phyloP scores from a whole-genome alignment of 2,113 vertebrate species.

The Mormyrus lacerda region DNA sequence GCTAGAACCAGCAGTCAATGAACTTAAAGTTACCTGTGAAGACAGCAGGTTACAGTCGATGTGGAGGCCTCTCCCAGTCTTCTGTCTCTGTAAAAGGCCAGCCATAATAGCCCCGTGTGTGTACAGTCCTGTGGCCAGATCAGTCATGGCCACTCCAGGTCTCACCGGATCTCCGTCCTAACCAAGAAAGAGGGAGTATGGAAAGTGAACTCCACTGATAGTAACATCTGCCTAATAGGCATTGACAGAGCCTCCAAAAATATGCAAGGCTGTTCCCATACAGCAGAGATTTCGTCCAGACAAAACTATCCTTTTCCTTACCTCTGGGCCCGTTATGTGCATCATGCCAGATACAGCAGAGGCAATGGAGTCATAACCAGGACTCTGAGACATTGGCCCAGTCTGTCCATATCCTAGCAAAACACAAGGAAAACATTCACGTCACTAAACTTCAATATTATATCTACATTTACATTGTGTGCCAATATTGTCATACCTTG shows the following conservation, averaged over 20 bases:
- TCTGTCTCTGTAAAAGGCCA: constrained; percentile 74
- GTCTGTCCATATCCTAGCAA: constrained; percentile 85
- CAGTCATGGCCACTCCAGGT: constrained; percentile 90
- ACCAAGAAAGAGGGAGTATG: constrained; percentile 16
- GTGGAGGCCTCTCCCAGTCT: constrained; percentile 72
- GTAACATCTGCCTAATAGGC: neutral
- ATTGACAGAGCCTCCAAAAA: neutral
- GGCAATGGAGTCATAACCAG: constrained; percentile 84
- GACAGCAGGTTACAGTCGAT: constrained; percentile 92
- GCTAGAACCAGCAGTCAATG: neutral
- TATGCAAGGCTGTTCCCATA: neutral
- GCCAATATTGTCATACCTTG: neutral
- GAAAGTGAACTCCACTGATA: neutral
- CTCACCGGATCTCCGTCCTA: constrained; percentile 84
- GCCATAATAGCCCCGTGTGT: constrained; percentile 83
- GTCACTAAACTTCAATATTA: neutral
- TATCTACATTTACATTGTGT: neutral
- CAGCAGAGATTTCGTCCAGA: neutral
- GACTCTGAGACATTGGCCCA: constrained; percentile 71
- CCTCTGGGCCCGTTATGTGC: constrained; percentile 90
- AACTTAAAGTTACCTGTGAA: constrained; percentile 71
- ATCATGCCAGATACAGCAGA: constrained; percentile 88
- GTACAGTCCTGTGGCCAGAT: constrained; percentile 85
- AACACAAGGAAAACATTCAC: constrained; percentile 16
- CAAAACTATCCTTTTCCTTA: constrained; percentile 38